phyloP scores from a whole-genome alignment of 2,113 vertebrate genomes.

The Lanius collurio region DNA sequence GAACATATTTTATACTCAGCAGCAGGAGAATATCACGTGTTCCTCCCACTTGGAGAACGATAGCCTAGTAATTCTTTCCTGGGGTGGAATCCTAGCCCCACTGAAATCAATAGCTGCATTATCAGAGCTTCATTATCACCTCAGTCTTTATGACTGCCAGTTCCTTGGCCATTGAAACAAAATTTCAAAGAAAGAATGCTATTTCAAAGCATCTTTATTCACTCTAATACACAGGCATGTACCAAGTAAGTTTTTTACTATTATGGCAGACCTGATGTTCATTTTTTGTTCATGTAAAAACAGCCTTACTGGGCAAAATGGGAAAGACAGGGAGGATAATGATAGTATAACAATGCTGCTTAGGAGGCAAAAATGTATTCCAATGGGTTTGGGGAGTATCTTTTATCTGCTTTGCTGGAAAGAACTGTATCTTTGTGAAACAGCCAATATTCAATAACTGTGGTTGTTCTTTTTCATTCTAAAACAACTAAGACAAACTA shows the following conservation, averaged over 20 bases:
- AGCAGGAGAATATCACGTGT: not conserved
- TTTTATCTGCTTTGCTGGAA: constrained; percentile 14
- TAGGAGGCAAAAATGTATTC: not conserved
- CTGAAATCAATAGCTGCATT: not conserved
- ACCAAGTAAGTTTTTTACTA: not conserved
- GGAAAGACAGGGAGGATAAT: not conserved
- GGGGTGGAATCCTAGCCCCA: not conserved
- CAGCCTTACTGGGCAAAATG: not conserved
- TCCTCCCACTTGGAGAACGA: not conserved
- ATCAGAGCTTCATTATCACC: not conserved
- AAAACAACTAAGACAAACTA: not conserved
- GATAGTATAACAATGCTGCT: not conserved
- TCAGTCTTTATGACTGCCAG: not conserved
- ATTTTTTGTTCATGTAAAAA: not conserved
- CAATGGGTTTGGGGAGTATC: not conserved
- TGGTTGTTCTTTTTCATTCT: not conserved
- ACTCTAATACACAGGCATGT: not conserved
- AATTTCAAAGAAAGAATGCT: not conserved
- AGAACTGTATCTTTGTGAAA: not conserved
- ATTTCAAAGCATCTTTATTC: not conserved
- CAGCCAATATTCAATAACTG: not conserved
- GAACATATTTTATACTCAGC: not conserved
- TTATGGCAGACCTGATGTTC: not conserved
- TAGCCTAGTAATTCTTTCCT: not conserved
- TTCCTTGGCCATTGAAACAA: not conserved